A percentile compares a stretch with the other conserved stretches of the same genome.
Evolutionary conservation across 2,113 vertebrate genomes (phyloP).

Genomic region (Isichthys henryi): DNA sequence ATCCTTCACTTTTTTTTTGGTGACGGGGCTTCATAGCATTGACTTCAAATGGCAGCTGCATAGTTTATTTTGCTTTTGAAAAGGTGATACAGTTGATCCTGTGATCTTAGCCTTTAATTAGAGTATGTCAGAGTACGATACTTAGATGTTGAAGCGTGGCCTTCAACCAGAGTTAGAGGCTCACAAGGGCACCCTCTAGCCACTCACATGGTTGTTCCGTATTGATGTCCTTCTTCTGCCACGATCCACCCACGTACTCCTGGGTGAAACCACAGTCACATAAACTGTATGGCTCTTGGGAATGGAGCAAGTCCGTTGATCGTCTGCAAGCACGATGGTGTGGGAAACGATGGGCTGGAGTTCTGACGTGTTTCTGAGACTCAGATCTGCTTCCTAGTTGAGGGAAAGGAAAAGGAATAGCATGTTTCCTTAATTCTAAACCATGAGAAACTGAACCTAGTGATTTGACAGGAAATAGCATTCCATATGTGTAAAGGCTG

Average conservation of each 20-base stretch:
- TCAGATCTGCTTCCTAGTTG: background rate
- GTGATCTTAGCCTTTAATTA: slow-evolving; percentile 42
- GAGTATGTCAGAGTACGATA: slow-evolving; percentile 53
- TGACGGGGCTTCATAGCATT: background rate
- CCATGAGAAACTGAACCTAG: background rate
- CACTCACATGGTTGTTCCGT: slow-evolving; percentile 43
- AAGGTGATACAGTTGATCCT: background rate
- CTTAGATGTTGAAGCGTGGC: slow-evolving; percentile 53
- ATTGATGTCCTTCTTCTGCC: slow-evolving; percentile 29
- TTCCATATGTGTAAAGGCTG: background rate
- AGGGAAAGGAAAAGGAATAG: background rate
- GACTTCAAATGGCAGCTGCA: background rate
- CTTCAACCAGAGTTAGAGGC: slow-evolving; percentile 34
- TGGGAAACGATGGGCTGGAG: background rate
- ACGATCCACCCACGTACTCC: slow-evolving; percentile 18
- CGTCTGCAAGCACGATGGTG: background rate
- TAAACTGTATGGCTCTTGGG: background rate
- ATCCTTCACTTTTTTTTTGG: background rate
- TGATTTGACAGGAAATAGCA: background rate
- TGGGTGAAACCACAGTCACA: background rate
- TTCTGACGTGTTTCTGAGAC: background rate
- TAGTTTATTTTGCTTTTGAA: background rate
- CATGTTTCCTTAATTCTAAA: background rate
- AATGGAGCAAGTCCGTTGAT: background rate
- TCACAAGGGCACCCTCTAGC: slow-evolving; percentile 20